Conservation (phyloP, 2,888 invertebrate species). For the Eristalis intricaria region DNA sequence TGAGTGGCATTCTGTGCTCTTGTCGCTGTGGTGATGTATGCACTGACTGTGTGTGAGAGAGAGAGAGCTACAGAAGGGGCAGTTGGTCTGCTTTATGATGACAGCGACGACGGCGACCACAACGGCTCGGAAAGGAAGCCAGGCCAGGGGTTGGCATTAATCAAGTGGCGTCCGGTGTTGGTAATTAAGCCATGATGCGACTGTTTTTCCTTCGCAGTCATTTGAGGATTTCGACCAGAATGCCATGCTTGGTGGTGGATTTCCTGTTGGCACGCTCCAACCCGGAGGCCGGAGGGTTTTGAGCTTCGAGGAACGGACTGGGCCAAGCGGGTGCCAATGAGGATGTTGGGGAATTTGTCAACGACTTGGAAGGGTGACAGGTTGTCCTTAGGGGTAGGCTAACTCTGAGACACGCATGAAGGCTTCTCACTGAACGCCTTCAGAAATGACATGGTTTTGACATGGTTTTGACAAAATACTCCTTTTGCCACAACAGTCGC, state of each 20-base stretch:
- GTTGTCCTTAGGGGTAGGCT: too few relatives aligned
- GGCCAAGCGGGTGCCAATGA: neutral
- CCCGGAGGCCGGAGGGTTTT: neutral
- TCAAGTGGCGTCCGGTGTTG: conserved; percentile 67
- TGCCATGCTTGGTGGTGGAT: conserved; percentile 19
- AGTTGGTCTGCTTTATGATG: neutral
- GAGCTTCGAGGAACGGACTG: neutral
- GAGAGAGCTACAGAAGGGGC: too few relatives aligned
- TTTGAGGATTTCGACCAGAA: conserved; percentile 35
- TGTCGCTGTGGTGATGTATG: conserved; percentile 27
- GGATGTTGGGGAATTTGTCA: neutral
- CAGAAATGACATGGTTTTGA: too few relatives aligned
- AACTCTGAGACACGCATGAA: too few relatives aligned
- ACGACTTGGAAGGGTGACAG: neutral
- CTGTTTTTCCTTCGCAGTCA: conserved; percentile 8
- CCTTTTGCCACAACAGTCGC: too few relatives aligned
- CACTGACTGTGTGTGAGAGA: neutral
- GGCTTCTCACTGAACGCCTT: too few relatives aligned
- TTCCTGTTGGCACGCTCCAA: conserved; percentile 20
- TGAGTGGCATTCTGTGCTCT: conserved; percentile 31
- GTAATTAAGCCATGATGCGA: conserved; percentile 57
- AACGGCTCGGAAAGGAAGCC: conserved; percentile 30
- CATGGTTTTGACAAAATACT: too few relatives aligned
- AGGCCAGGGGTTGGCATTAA: conserved; percentile 61
- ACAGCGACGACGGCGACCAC: neutral